Evolutionary conservation across 2,888 invertebrate genomes (phyloP).

Genomic region (Fragum whitleyi): DNA sequence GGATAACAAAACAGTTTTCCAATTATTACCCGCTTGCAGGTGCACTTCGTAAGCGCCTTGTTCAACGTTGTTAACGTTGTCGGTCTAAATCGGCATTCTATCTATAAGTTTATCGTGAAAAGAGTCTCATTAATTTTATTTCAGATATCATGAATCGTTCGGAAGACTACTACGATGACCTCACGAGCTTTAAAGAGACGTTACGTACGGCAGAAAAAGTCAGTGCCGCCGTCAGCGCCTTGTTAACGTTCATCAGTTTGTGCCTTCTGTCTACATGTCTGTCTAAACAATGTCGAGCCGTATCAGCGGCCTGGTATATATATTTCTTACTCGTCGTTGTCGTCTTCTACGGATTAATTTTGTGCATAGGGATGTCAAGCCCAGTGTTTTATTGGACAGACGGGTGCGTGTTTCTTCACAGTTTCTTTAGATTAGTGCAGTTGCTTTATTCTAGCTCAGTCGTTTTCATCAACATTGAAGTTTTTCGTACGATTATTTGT

Average conservation of each 20-base stretch:
- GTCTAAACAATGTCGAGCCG: conserved; percentile 7
- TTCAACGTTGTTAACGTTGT: too few species aligned
- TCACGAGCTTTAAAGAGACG: neutral
- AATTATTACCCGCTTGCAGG: too few species aligned
- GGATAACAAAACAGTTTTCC: too few species aligned
- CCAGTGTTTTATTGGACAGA: conserved; percentile 6
- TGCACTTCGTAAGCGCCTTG: too few species aligned
- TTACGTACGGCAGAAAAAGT: conserved; percentile 8
- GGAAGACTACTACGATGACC: conserved; percentile 2
- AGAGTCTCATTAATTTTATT: too few species aligned
- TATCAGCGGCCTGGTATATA: conserved; percentile 14
- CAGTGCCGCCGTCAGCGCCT: neutral
- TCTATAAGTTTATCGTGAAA: too few species aligned
- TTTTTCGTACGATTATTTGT: conserved; percentile 1
- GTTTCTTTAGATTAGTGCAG: conserved; percentile 6
- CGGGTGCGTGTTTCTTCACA: conserved; percentile 17
- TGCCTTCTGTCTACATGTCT: conserved; percentile 6
- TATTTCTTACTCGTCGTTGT: neutral
- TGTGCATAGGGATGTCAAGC: conserved; percentile 10
- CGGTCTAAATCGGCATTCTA: too few species aligned
- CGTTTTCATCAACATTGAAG: conserved; percentile 9
- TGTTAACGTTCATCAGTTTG: conserved; percentile 1
- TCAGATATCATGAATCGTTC: neutral
- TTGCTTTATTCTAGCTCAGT: conserved; percentile 8
- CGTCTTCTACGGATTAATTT: conserved; percentile 7